phyloP scores from a whole-genome alignment of 92 coral and sea anemone genomes.

The Micromussa lordhowensis region DNA sequence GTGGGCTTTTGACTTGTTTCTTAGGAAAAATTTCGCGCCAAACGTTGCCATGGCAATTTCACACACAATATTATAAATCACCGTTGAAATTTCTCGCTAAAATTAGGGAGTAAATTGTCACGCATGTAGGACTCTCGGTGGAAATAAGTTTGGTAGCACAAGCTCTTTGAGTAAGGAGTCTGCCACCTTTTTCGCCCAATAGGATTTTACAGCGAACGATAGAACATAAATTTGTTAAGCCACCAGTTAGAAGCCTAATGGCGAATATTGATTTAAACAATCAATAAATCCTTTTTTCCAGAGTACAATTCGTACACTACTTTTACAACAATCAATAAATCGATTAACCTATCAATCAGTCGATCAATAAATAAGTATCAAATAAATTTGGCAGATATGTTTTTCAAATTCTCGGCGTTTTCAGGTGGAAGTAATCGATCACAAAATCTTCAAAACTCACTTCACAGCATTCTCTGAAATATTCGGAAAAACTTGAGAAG shows the following conservation, averaged over 20 bases:
- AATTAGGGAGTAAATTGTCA: too few relatives aligned
- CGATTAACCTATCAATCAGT: too few relatives aligned
- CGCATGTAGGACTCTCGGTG: too few relatives aligned
- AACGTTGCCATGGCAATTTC: too few relatives aligned
- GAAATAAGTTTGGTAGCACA: background rate
- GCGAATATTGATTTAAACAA: background rate
- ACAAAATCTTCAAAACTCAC: background rate
- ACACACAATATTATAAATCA: too few relatives aligned
- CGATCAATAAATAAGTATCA: too few relatives aligned
- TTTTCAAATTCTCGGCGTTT: background rate
- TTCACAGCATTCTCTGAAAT: background rate
- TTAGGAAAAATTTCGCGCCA: too few relatives aligned
- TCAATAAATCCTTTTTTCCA: too few relatives aligned
- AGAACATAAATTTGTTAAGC: background rate
- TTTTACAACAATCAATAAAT: too few relatives aligned
- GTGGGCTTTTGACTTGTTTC: too few relatives aligned
- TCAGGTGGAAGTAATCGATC: background rate
- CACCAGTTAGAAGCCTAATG: background rate
- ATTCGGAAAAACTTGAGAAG: background rate
- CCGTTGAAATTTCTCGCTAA: too few relatives aligned
- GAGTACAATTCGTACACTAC: too few relatives aligned
- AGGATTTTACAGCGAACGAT: background rate
- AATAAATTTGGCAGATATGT: background rate
- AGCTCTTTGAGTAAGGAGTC: background rate
- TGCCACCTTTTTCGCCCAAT: background rate